These are phyloP conservation scores for Centroberyx gerrardi DNA, from an alignment of 2,797 vertebrate species.

Conservation along the genomic window DNA sequence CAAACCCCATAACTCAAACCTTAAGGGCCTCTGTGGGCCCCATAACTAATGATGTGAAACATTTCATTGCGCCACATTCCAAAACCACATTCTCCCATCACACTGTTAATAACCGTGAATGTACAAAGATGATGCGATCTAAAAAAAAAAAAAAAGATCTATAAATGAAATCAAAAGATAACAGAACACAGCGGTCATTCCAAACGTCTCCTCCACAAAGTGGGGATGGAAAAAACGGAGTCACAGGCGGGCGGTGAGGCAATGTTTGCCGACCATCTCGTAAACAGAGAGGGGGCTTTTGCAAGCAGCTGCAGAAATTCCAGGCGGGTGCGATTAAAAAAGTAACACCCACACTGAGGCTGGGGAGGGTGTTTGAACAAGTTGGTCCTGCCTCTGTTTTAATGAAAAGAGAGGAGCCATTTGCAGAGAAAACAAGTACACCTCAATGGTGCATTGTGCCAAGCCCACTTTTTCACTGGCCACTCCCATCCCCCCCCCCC, in stretches of 20 bases:
- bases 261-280: constrained; percentile 64
- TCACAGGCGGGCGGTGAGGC: constrained; percentile 37
- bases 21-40: constrained; percentile 10
- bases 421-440: constrained; percentile 64
- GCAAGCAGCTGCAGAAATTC: constrained; percentile 76
- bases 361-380: constrained; percentile 69
- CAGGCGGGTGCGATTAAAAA: constrained; percentile 74
- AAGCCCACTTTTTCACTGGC: constrained; percentile 38
- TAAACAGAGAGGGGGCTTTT: constrained; percentile 65
- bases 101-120: neutral
- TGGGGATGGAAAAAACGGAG: constrained; percentile 41
- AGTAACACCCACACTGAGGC: constrained; percentile 71
- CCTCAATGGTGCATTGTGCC: constrained; percentile 61
- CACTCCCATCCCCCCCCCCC: too few species aligned
- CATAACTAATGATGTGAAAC: constrained; percentile 26
- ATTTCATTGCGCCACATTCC: constrained; percentile 27
- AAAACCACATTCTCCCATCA: constrained; percentile 6
- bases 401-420: constrained; percentile 67
- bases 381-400: constrained; percentile 51
- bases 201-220: constrained; percentile 33
- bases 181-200: neutral
- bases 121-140: neutral
- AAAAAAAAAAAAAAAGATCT: neutral
- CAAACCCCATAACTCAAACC: constrained; percentile 15
- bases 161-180: constrained; percentile 23